phyloP scores from a whole-genome alignment of 1,140 invertebrate genomes.

The Eubasilissa regina region DNA sequence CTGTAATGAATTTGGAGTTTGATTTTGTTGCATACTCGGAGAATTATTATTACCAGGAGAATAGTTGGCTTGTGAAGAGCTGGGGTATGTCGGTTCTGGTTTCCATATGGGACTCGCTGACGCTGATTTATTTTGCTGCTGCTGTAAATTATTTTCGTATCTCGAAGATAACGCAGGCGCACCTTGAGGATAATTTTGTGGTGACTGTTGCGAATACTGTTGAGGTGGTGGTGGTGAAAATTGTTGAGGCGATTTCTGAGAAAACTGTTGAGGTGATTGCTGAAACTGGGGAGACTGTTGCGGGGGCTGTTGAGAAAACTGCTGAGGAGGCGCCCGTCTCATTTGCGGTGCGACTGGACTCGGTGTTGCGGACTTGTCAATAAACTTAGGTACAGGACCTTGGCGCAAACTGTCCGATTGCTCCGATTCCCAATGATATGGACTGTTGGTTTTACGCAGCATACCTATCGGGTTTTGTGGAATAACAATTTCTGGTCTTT shows the following conservation, averaged over 20 bases:
- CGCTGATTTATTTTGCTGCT: constrained; percentile 64
- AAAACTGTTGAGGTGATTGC: constrained; percentile 60
- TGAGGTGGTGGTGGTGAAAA: background rate
- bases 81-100: constrained; percentile 69
- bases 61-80: too few species aligned
- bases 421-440: constrained; percentile 71
- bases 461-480: constrained; percentile 78
- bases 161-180: constrained; percentile 57
- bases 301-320: constrained; percentile 65
- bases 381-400: constrained; percentile 68
- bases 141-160: constrained; percentile 61
- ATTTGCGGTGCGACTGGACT: constrained; percentile 69
- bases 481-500: constrained; percentile 79
- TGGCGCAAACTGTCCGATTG: constrained; percentile 65
- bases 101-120: constrained; percentile 69
- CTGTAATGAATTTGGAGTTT: constrained; percentile 64
- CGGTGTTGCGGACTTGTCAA: constrained; percentile 65
- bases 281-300: constrained; percentile 56
- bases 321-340: constrained; percentile 61
- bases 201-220: constrained; percentile 21
- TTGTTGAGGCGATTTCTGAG: constrained; percentile 30
- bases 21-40: constrained; percentile 50
- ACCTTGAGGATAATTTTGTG: constrained; percentile 1
- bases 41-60: constrained; percentile 39
- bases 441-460: constrained; percentile 71